A percentile compares a stretch with the other conserved stretches of the same genome.
Conservation (phyloP, 2,888 invertebrate genomes). For the Polietes domitor region DNA sequence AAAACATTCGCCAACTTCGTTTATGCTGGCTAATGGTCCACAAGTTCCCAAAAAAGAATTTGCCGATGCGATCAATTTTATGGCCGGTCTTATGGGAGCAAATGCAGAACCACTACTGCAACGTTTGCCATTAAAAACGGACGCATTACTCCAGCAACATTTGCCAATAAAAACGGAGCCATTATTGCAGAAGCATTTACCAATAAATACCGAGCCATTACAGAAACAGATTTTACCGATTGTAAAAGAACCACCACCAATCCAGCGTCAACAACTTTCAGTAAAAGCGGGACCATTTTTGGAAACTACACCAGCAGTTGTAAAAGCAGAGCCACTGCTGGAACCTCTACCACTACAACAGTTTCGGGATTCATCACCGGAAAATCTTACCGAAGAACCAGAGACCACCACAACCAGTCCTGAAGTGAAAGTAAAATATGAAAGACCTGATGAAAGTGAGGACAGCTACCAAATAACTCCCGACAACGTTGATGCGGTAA, state of each 20-base stretch:
- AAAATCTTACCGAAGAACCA: slow-evolving; percentile 43
- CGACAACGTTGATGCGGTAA: not conserved
- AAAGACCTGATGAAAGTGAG: slow-evolving; percentile 71
- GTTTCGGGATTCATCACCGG: not conserved
- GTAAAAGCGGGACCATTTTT: too few relatives aligned
- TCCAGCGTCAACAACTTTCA: too few relatives aligned
- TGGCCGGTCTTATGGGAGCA: slow-evolving; percentile 66
- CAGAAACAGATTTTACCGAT: too few relatives aligned
- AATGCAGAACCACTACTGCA: not conserved
- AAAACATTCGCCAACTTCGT: not conserved
- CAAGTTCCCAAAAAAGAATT: slow-evolving; percentile 47
- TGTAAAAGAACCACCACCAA: too few relatives aligned
- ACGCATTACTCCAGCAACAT: too few relatives aligned
- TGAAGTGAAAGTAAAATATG: slow-evolving; percentile 72
- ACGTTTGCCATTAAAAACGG: not conserved
- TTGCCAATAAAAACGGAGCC: too few relatives aligned
- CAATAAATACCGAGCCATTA: too few relatives aligned
- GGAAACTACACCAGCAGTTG: not conserved
- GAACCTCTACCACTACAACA: not conserved
- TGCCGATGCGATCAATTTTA: slow-evolving; percentile 72
- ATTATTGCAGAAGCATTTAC: too few relatives aligned
- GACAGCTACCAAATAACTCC: slow-evolving; percentile 70
- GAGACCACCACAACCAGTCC: not conserved
- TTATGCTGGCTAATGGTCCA: not conserved
- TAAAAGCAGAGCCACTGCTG: not conserved